Evolutionary conservation across 2,113 vertebrate species (phyloP).

Genomic region (Rhineura floridana): DNA sequence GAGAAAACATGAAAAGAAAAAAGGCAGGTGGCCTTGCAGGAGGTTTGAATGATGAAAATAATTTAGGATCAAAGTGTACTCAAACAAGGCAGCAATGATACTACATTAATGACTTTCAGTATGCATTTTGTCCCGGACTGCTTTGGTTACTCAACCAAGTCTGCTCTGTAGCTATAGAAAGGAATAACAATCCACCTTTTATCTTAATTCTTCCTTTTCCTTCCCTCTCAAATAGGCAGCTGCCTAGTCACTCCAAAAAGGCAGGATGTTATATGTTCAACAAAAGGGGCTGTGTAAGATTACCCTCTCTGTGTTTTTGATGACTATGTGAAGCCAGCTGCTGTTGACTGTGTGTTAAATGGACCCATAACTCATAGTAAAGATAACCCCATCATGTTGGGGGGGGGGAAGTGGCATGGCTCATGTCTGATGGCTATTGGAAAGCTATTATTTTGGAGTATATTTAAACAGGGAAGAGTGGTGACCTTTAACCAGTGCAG

Average conservation of each 20-base stretch:
- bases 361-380: conserved; percentile 61
- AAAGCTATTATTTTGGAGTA: conserved; percentile 53
- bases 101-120: neutral
- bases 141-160: conserved; percentile 4
- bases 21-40: neutral
- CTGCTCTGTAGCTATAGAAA: neutral
- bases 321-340: conserved; percentile 42
- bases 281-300: neutral
- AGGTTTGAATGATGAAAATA: neutral
- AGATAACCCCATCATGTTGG: conserved; percentile 15
- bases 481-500: conserved; percentile 33
- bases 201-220: neutral
- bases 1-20: neutral
- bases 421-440: conserved; percentile 38
- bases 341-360: conserved; percentile 46
- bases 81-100: neutral
- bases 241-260: neutral
- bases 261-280: neutral
- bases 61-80: conserved; percentile 11
- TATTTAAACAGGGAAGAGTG: conserved; percentile 53
- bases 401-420: conserved; percentile 35
- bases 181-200: conserved; percentile 1
- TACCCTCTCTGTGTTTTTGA: conserved; percentile 20
- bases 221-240: neutral
- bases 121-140: neutral